Conservation (phyloP, 2,888 invertebrate species). For the Morpho achilles region DNA sequence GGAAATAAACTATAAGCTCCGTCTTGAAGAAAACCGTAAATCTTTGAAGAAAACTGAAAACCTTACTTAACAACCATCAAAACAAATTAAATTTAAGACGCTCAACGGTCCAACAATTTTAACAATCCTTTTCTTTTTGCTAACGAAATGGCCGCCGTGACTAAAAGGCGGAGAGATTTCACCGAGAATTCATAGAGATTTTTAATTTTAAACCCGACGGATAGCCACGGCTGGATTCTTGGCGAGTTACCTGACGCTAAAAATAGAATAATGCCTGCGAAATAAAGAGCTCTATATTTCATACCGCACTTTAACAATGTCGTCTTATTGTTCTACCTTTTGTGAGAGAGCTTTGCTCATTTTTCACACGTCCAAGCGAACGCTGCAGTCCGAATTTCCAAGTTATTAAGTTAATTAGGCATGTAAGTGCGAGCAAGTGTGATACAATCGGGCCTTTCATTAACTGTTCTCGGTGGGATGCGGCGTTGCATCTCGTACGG, state of each 20-base stretch:
- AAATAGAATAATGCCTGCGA: conserved; percentile 48
- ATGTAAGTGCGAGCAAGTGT: conserved; percentile 41
- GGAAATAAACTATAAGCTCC: too few relatives aligned
- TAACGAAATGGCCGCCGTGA: conserved; percentile 10
- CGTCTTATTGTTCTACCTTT: conserved; percentile 32
- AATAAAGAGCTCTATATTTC: conserved; percentile 48
- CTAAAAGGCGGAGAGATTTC: conserved; percentile 39
- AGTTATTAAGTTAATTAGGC: conserved; percentile 53
- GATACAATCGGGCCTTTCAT: conserved; percentile 39
- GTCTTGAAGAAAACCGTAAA: too few relatives aligned
- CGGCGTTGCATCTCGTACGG: conserved; percentile 32
- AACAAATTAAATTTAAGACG: conserved; percentile 3
- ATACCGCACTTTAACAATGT: conserved; percentile 35
- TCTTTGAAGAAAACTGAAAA: too few relatives aligned
- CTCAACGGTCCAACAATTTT: conserved; percentile 5
- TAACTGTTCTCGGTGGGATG: conserved; percentile 30
- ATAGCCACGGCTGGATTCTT: conserved; percentile 38
- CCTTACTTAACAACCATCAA: background rate
- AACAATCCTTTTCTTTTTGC: conserved; percentile 9
- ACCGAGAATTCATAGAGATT: conserved; percentile 46
- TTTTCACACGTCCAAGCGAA: conserved; percentile 12
- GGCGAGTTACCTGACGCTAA: conserved; percentile 46
- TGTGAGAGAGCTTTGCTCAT: conserved; percentile 24
- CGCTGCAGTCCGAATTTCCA: conserved; percentile 23
- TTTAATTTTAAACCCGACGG: conserved; percentile 45